Conservation (phyloP, 2,797 vertebrate genomes). For the Crax fasciolata region DNA sequence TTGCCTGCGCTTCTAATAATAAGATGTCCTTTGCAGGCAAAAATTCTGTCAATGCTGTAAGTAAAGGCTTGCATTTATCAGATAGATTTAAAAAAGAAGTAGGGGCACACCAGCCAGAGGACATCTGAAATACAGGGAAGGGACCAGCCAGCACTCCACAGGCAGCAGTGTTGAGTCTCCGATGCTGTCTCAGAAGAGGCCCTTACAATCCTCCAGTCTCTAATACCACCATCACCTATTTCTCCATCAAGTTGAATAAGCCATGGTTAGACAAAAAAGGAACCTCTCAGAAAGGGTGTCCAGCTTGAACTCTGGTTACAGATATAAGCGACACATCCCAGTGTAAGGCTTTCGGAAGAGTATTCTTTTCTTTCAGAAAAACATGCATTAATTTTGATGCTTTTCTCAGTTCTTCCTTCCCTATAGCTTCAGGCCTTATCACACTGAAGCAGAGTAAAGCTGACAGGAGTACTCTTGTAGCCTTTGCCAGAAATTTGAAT, state of each 20-base stretch:
- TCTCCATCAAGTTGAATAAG: background rate
- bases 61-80: background rate
- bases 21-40: background rate
- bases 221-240: background rate
- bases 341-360: background rate
- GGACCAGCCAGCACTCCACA: background rate
- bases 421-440: slow-evolving; percentile 25
- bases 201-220: background rate
- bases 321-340: background rate
- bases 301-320: background rate
- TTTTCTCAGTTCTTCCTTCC: slow-evolving; percentile 44
- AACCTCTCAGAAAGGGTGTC: background rate
- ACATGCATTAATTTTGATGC: background rate
- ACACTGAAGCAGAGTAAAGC: slow-evolving; percentile 44
- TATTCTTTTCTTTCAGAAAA: background rate
- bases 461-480: slow-evolving; percentile 28
- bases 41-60: background rate
- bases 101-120: background rate
- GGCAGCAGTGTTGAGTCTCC: background rate
- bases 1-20: slow-evolving; percentile 30
- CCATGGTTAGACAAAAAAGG: background rate
- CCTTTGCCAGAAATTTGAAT: slow-evolving; percentile 55
- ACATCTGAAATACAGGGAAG: background rate
- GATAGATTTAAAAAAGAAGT: background rate
- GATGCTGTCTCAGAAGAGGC: background rate